Percentiles rank a stretch among this genome's conserved stretches.
phyloP scores from a whole-genome alignment of 1,140 invertebrate genomes.

The Rhizoglyphus robini region DNA sequence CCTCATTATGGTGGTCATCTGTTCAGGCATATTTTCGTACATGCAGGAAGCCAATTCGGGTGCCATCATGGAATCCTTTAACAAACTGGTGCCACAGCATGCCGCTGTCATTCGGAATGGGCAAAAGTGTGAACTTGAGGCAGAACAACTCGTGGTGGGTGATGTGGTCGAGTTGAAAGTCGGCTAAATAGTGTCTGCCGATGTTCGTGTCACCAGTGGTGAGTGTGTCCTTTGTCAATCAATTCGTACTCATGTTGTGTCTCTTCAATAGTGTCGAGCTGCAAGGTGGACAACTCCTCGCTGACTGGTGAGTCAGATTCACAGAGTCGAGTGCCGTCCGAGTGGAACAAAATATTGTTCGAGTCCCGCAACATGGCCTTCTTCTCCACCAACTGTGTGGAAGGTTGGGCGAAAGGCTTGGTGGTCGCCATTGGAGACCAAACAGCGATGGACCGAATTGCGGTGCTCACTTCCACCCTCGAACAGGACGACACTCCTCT shows the following conservation, averaged over 20 bases:
- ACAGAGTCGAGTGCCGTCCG: conserved; percentile 43
- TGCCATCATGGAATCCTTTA: conserved; percentile 27
- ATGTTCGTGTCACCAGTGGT: conserved; percentile 56
- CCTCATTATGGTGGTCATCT: conserved; percentile 31
- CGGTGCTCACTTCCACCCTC: conserved; percentile 82
- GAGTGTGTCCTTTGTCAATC: no score
- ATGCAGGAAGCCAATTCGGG: conserved; percentile 34
- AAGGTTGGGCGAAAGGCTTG: conserved; percentile 61
- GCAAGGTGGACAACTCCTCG: conserved; percentile 61
- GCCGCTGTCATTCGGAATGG: conserved; percentile 11
- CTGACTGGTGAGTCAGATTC: conserved; percentile 61
- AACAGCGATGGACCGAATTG: conserved; percentile 95
- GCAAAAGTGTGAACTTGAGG: background rate
- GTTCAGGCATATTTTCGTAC: conserved; percentile 34
- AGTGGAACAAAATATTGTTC: conserved; percentile 50
- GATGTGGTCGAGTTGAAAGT: conserved; percentile 65
- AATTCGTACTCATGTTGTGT: no score
- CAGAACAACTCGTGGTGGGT: conserved; percentile 38
- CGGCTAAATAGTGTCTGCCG: conserved; percentile 69
- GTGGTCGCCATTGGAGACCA: conserved; percentile 92
- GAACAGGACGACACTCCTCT: conserved; percentile 66
- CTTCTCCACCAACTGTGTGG: conserved; percentile 53
- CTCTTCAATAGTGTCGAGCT: conserved; percentile 35
- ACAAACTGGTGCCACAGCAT: conserved; percentile 38
- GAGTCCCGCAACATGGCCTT: conserved; percentile 57